Percentiles rank a stretch among this genome's conserved stretches.
These are phyloP conservation scores for Xenus cinereus DNA, from an alignment of 2,113 vertebrate genomes.

Conservation along the genomic window DNA sequence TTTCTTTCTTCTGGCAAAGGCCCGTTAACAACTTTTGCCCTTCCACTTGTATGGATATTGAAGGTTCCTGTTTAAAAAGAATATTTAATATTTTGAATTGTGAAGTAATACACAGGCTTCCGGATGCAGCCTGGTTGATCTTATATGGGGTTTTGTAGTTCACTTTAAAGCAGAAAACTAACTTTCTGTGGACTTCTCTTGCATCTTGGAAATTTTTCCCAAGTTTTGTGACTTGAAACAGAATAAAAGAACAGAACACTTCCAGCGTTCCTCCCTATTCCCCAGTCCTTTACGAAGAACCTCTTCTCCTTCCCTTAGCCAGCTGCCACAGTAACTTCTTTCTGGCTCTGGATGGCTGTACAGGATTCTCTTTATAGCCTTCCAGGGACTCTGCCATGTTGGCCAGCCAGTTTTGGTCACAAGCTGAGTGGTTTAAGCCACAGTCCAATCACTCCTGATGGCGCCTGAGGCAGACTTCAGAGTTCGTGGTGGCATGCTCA, in stretches of 20 bases:
- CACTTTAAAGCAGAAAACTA: not conserved
- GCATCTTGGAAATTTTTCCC: not conserved
- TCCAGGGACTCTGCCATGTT: not conserved
- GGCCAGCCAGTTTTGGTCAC: not conserved
- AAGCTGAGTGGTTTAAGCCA: not conserved
- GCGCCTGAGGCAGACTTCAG: not conserved
- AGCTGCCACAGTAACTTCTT: not conserved
- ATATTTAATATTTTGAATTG: not conserved
- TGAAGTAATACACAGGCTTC: not conserved
- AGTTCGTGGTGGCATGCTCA: not conserved
- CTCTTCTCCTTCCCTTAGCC: not conserved
- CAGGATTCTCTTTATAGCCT: not conserved
- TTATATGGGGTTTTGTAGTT: not conserved
- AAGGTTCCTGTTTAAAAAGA: not conserved
- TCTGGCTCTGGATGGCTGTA: fast-evolving
- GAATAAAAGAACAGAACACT: not conserved
- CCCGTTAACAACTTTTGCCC: not conserved
- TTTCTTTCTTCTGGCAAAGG: not conserved
- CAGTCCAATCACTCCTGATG: not conserved
- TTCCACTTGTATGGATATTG: not conserved
- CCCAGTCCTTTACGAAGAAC: not conserved
- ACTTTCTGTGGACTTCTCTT: not conserved
- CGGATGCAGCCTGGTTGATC: not conserved
- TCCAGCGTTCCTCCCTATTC: not conserved
- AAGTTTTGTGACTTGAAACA: not conserved